Conservation (phyloP, 2,113 vertebrate genomes). For the Prolemur simus region DNA sequence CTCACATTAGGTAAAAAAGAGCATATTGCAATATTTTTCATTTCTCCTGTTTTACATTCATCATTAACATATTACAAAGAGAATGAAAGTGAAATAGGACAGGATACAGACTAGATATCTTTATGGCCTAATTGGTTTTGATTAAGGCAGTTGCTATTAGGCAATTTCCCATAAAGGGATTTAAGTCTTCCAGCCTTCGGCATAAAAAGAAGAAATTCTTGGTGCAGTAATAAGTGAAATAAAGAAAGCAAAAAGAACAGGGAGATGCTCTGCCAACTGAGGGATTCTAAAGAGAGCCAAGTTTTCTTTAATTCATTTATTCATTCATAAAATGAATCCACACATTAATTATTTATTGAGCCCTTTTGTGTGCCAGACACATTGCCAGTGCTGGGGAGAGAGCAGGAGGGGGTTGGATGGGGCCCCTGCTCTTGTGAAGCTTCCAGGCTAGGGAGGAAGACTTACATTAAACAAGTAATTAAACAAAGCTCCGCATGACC, state of each 20-base stretch:
- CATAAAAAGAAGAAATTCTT: constrained; percentile 28
- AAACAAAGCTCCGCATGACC: neutral
- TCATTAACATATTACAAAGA: neutral
- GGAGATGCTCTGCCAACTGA: constrained; percentile 42
- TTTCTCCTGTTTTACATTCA: neutral
- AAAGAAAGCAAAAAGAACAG: constrained; percentile 40
- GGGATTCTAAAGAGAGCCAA: constrained; percentile 14
- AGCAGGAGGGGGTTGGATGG: neutral
- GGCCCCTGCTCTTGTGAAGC: neutral
- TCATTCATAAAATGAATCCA: constrained; percentile 58
- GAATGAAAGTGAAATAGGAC: neutral
- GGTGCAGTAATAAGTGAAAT: constrained; percentile 43
- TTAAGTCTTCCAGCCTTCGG: neutral
- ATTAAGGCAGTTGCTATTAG: constrained; percentile 8
- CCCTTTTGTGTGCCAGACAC: neutral
- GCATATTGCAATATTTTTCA: neutral
- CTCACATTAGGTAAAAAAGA: neutral
- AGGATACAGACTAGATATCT: neutral
- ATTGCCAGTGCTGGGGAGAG: neutral
- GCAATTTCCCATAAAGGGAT: constrained; percentile 38
- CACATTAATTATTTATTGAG: constrained; percentile 32
- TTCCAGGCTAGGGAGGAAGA: neutral
- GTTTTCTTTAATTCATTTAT: constrained; percentile 42
- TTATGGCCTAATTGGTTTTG: constrained; percentile 21
- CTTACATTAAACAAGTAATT: neutral